A percentile compares a stretch with the other conserved stretches of the same genome.
These are phyloP conservation scores for Phalacrocorax aristotelis DNA, from an alignment of 2,113 vertebrate genomes.

Conservation along the genomic window DNA sequence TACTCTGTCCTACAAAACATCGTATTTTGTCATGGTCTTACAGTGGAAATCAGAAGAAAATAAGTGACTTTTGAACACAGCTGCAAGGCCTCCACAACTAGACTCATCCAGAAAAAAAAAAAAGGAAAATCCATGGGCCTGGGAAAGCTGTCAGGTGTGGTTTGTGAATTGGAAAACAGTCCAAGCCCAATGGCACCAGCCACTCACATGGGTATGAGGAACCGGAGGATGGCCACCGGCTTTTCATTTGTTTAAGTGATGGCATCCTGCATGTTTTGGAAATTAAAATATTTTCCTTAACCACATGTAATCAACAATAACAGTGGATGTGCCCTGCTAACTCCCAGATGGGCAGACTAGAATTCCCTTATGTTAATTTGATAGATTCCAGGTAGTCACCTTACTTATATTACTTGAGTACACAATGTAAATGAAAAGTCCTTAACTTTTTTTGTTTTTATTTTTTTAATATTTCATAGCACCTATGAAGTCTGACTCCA, in stretches of 20 bases:
- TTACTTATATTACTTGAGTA: not conserved
- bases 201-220: rapidly evolving
- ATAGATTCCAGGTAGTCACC: not conserved
- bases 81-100: not conserved
- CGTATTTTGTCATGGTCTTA: rapidly evolving
- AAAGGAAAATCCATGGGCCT: not conserved
- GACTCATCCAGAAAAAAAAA: too few relatives aligned
- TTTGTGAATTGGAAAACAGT: not conserved
- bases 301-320: not conserved
- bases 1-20: rapidly evolving
- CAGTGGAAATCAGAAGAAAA: not conserved
- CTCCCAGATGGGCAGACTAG: not conserved
- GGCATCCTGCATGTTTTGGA: not conserved
- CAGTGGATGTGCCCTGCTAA: not conserved
- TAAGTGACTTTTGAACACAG: not conserved
- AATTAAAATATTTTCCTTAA: not conserved
- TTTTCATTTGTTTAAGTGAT: rapidly evolving
- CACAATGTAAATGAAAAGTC: not conserved
- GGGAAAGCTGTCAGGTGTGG: not conserved
- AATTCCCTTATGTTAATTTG: not conserved
- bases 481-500: not conserved
- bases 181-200: rapidly evolving
- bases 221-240: too few relatives aligned
- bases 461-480: not conserved
- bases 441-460: not conserved